Evolutionary conservation across 2,888 invertebrate species (phyloP), one percentile per base, ranked within the genome.

Genomic region (Syrphus vitripennis): DNA sequence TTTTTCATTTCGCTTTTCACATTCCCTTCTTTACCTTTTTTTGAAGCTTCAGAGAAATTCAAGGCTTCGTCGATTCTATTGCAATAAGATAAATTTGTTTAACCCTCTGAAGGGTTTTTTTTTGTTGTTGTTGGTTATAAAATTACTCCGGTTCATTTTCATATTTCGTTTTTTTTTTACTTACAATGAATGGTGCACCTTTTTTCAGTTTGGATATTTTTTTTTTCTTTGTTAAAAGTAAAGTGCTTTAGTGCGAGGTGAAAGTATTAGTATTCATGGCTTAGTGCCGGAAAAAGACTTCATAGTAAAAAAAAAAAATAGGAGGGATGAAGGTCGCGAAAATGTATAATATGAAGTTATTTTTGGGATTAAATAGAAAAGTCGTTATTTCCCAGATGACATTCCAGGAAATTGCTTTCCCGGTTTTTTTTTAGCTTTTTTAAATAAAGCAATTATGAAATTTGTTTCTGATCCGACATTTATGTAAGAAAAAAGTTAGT

Each of bases 261-360:
- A 55, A 55, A 63, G 63, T 74, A 83, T 83, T 79, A 83, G 74
- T 69, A 83, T 83, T 79, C 69, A 77, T 55, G 24, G 63, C 63
- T 63, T 55, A 57, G 55, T 70, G 45, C 37, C 24, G 42, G 29
- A 29, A 74, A 37, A 21, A 65, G 45, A 65, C 16, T 50, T 48
- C 29, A 57, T 57, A 19, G 45, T 26, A 34, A 14, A 29, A 76
- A 48, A 34, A 7, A n/a, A 48, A 37, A 34, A 42, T 14, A 34
- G 14, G 14, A 12, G 37, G 21, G 40, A 40, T 16, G 48, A 55
- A 50, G 61, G 19, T 19, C 24, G 21, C 26, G 4, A n/a, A 29
- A 34, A 12, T 24, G 55, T 12, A n/a, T n/a, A 45, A 42, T 26
- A 26, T 53, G 19, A 42, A 76, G 61, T 7, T 57, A 57, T 50